Conservation (phyloP, 2,797 vertebrate genomes). For the Aselliscus stoliczkanus region DNA sequence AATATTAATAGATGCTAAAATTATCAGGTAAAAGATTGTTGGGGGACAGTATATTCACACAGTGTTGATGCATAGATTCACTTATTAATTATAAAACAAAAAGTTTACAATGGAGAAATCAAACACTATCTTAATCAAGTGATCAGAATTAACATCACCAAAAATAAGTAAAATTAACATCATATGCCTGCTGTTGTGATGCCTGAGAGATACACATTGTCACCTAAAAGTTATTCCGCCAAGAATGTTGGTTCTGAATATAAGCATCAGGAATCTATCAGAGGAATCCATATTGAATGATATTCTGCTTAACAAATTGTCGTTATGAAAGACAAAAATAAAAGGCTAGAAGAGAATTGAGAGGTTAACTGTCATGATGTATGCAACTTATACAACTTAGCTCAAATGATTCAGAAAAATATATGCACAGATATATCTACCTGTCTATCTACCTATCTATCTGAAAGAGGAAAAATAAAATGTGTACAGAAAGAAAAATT, state of each 20-base stretch:
- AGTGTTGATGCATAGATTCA: neutral
- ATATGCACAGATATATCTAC: neutral
- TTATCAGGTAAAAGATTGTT: neutral
- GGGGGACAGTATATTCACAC: neutral
- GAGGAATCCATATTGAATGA: neutral
- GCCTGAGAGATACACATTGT: neutral
- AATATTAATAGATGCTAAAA: neutral
- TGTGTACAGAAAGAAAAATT: neutral
- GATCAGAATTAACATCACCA: neutral
- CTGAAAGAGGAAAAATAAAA: neutral
- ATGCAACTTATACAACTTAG: neutral
- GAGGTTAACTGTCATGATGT: neutral
- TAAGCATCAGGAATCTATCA: neutral
- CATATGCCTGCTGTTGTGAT: neutral
- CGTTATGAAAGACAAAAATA: neutral
- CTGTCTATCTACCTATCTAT: neutral
- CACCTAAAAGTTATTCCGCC: neutral
- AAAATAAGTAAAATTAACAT: neutral
- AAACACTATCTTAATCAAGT: neutral
- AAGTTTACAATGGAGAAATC: neutral
- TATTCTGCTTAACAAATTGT: neutral
- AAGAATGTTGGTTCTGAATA: neutral
- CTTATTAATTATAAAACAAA: neutral
- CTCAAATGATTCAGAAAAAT: neutral
- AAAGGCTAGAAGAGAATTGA: neutral